phyloP scores from a whole-genome alignment of 2,797 vertebrate genomes.

The Tapirus indicus region DNA sequence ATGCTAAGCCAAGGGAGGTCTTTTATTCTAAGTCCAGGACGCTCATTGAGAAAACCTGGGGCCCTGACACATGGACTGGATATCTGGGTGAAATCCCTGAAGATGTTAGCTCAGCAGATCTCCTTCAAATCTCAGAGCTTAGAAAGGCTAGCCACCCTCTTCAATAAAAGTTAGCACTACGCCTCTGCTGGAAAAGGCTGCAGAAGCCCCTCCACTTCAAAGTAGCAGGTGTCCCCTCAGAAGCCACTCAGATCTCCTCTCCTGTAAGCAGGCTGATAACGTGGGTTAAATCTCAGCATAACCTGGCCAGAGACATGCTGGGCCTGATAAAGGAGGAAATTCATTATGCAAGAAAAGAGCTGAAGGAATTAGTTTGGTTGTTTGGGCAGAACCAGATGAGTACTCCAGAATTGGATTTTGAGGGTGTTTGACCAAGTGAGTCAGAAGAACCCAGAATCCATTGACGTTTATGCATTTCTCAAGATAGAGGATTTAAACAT shows the following conservation, averaged over 20 bases:
- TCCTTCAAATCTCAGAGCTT: background rate
- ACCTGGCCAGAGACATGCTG: background rate
- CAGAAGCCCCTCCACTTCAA: background rate
- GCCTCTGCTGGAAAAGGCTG: background rate
- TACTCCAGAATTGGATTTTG: background rate
- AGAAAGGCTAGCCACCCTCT: background rate
- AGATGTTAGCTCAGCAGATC: background rate
- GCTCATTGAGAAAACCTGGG: background rate
- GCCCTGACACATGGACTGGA: background rate
- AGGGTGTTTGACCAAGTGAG: background rate
- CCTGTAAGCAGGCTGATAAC: background rate
- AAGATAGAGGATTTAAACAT: background rate
- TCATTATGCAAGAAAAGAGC: rapidly evolving
- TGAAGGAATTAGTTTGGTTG: background rate
- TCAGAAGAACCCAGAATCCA: background rate
- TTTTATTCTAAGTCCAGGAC: background rate
- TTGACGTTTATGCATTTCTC: background rate
- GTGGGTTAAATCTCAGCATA: background rate
- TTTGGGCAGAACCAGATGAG: background rate
- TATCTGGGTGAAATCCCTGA: background rate
- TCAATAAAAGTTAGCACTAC: background rate
- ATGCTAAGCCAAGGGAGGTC: background rate
- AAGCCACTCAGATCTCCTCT: background rate
- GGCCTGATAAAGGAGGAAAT: background rate
- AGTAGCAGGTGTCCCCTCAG: background rate